Base-by-base conservation (phyloP, 2,888 invertebrate genomes). In the Drosophila neonasuta region DNA sequence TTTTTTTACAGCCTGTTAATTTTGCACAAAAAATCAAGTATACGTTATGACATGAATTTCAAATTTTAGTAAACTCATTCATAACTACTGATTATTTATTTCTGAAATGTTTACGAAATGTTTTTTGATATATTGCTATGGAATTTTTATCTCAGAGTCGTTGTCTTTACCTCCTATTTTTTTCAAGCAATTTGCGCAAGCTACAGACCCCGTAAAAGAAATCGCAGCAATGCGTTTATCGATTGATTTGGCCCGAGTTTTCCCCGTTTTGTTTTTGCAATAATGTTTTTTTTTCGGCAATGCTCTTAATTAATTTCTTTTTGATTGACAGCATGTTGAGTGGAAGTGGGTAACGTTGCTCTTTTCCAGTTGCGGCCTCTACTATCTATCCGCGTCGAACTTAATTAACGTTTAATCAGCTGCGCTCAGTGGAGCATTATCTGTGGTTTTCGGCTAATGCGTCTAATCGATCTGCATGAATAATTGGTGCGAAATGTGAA, bases 401-500 rank as follows among this genome's bases (percentile, higher is more conserved):
- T 51, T 78, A 82, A 86, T 85, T 84, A 82, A 63, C 68, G 63
- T 77, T 82, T 77, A 72, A 85, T 82, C 83, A 85, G 69, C 60
- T 52, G 54, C 30, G 63, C 64, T 59, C 67, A 67, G 57, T 68
- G 69, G 68, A 57, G 74, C 84, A 69, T 66, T 84, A 44, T 60
- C 44, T 73, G 72, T 30, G 70, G 72, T 24, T 73, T 60, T 42
- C 41, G 30, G 61, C 63, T 69, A 71, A 74, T 66, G 61, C 61
- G 54, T 4, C 67, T 71, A 86, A 82, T 86, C 79, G 82, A 81
- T 68, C 81, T 62, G 73, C 75, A 60, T 79, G 68, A 77, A 77
- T 84, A 75, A 84, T 84, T 77, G 57, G 45, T 56, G 34, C 20
- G 46, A 15, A 57, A 13, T 60, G 24, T 17, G 30, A 39, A 44